Percentiles rank a stretch among this genome's conserved stretches.
Conservation (phyloP, 2,113 vertebrate species). For the Odocoileus virginianus region DNA sequence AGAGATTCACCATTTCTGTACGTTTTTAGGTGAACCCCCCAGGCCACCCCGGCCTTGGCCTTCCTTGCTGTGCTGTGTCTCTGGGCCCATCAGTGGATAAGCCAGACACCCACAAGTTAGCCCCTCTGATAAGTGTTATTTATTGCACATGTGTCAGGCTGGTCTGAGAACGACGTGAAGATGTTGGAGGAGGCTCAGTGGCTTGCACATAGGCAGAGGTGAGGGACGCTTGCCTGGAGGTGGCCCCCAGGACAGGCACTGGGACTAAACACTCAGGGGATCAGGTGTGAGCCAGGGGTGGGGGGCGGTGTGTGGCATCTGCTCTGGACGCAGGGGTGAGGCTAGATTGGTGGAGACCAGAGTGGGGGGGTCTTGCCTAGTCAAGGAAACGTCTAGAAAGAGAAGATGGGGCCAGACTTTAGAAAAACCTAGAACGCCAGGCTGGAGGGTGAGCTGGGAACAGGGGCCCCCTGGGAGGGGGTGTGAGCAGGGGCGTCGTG, state of each 20-base stretch:
- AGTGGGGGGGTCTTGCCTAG: neutral
- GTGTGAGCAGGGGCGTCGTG: accelerated
- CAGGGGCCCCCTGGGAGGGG: neutral
- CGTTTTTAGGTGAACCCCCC: neutral
- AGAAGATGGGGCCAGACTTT: neutral
- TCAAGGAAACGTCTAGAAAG: neutral
- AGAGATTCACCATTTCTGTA: neutral
- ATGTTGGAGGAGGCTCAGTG: accelerated
- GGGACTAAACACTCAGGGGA: no score
- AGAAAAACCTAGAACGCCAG: neutral
- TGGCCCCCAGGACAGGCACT: accelerated
- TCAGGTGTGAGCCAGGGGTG: accelerated
- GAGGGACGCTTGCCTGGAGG: neutral
- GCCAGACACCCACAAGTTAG: neutral
- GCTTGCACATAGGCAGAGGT: accelerated
- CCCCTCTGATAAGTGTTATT: neutral
- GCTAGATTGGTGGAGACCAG: neutral
- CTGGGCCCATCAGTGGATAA: neutral
- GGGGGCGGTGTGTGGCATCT: neutral
- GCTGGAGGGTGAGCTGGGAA: neutral
- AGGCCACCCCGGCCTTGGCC: neutral
- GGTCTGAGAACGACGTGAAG: neutral
- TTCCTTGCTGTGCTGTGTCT: neutral
- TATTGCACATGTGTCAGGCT: accelerated
- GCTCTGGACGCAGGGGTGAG: neutral